Base-by-base conservation (phyloP, 2,113 vertebrate genomes). In the Nematolebias whitei region DNA sequence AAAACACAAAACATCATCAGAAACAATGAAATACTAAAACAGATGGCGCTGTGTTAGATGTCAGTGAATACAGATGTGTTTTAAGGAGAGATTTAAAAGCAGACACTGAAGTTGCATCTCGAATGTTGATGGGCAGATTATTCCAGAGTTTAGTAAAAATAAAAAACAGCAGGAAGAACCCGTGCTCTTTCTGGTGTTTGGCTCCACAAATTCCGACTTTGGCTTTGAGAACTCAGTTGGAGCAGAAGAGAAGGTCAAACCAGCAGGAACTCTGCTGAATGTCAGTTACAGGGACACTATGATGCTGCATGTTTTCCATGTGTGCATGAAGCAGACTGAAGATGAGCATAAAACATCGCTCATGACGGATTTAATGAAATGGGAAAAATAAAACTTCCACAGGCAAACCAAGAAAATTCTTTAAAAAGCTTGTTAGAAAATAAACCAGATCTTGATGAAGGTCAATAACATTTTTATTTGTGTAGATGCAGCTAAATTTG, bases 241-340 rank as follows among this genome's bases (percentile, higher is more conserved):
- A 26, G 35, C 3, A 0, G 19, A 16, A 26, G 32, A 40, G 29
- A 61, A 13, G 2, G 24, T 43, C 22, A 24, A 38, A 62, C 47
- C 56, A 56, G 55, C 50, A 52, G 45, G 44, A 5, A 13, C 40
- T 48, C 2, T 20, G 24, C 5, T 52, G 12, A 43, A 58, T 66
- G 53, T 63, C 40, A 58, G 23, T 56, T 19, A 39, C 41, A 65
- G 29, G n/a, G 35, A 68, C n/a, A 32, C 20, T 51, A 14, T 39
- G 12, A 3, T 52, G 26, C 18, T 54, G 23, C 44, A 19, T 19
- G 20, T 51, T 22, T 50, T 41, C 24, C 18, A 5, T 47, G 4
- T 48, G 29, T 29, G 13, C 11, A 29, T 32, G 15, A 58, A 54
- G 23, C 23, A 45, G 40, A 48, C 32, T 16, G 29, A 51, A 0